phyloP scores from a whole-genome alignment of 2,888 invertebrate genomes.

The Oxystoma pomonae region DNA sequence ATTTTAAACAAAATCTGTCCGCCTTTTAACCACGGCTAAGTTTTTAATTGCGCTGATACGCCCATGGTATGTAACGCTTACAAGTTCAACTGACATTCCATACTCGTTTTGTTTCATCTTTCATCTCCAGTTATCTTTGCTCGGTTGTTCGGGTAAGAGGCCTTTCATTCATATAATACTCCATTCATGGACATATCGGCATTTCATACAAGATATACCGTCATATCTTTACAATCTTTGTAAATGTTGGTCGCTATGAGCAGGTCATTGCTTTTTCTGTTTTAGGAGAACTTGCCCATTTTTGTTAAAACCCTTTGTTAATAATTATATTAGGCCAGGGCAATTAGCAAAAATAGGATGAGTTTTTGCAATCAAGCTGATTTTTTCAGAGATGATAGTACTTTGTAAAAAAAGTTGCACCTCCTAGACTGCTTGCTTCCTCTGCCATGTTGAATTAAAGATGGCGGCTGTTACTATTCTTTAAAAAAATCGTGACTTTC shows the following conservation, averaged over 20 bases:
- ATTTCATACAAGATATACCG: neutral
- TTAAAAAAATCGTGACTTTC: no score
- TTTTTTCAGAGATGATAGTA: no score
- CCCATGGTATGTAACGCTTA: neutral
- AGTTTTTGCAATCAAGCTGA: no score
- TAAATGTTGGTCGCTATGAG: neutral
- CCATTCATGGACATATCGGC: neutral
- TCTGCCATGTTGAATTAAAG: no score
- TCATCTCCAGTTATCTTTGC: neutral
- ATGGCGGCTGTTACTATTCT: no score
- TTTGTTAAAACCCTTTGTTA: no score
- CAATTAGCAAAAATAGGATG: no score
- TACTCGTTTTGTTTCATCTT: neutral
- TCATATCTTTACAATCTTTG: neutral
- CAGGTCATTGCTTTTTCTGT: neutral
- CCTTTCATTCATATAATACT: neutral
- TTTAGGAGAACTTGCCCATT: neutral
- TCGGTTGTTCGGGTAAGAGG: neutral
- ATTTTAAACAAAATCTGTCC: neutral
- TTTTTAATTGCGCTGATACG: neutral
- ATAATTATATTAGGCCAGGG: no score
- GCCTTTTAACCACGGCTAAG: neutral
- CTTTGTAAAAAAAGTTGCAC: no score
- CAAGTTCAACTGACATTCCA: neutral
- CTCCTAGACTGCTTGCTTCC: no score